Evolutionary conservation across 2,888 invertebrate species (phyloP).

Genomic region (Lymantria monacha): DNA sequence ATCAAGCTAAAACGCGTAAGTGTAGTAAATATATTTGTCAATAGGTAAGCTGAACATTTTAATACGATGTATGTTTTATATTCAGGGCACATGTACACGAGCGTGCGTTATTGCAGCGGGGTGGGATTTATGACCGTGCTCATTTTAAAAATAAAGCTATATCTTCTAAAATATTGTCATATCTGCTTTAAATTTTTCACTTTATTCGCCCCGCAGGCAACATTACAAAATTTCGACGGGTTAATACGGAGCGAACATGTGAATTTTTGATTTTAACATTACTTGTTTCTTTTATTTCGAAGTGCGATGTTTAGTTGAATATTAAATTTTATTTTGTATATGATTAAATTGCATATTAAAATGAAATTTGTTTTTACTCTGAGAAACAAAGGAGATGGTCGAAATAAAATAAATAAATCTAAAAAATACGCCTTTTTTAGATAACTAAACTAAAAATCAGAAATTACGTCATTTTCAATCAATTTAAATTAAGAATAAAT

Average conservation of each 20-base stretch:
- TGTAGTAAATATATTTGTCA: slow-evolving; percentile 42
- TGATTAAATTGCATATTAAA: not conserved
- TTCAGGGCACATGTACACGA: slow-evolving; percentile 63
- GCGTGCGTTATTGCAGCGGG: slow-evolving; percentile 70
- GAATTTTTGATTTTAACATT: slow-evolving; percentile 53
- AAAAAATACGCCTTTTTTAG: no score
- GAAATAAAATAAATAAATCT: no score
- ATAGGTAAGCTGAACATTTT: slow-evolving; percentile 52
- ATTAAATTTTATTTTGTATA: slow-evolving; percentile 19
- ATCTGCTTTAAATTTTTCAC: slow-evolving; percentile 78
- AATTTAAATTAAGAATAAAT: no score
- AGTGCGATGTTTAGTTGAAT: slow-evolving; percentile 25
- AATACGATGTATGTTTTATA: slow-evolving; percentile 64
- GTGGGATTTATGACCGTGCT: slow-evolving; percentile 70
- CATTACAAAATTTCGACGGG: slow-evolving; percentile 61
- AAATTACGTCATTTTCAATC: no score
- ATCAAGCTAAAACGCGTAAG: slow-evolving; percentile 36
- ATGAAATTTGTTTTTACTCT: not conserved
- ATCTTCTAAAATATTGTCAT: slow-evolving; percentile 79
- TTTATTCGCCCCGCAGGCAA: slow-evolving; percentile 70
- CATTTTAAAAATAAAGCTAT: slow-evolving; percentile 79
- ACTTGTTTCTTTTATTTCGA: slow-evolving; percentile 21
- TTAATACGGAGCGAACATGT: slow-evolving; percentile 55
- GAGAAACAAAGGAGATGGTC: no score
- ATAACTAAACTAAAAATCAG: no score